Conservation (phyloP, 2,888 invertebrate genomes). For the Craniophora ligustri region DNA sequence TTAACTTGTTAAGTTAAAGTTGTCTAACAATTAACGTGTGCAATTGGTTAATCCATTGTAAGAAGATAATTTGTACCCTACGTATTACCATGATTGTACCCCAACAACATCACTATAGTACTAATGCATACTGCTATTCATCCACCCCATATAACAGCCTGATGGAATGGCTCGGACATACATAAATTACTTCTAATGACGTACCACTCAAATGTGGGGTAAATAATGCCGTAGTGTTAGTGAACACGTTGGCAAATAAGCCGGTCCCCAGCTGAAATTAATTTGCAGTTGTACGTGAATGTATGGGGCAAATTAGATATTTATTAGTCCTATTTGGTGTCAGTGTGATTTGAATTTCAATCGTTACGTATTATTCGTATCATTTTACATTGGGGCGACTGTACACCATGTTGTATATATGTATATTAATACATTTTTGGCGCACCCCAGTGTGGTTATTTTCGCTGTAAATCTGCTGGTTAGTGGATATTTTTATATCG, state of each 20-base stretch:
- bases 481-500: too few relatives aligned
- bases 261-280: slow-evolving; percentile 14
- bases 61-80: too few relatives aligned
- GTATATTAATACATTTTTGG: too few relatives aligned
- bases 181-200: slow-evolving; percentile 43
- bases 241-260: slow-evolving; percentile 22
- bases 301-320: slow-evolving; percentile 1
- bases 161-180: slow-evolving; percentile 20
- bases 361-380: background rate
- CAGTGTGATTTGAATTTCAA: background rate
- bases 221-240: slow-evolving; percentile 28
- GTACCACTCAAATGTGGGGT: slow-evolving; percentile 35
- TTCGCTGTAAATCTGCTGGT: too few relatives aligned
- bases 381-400: too few relatives aligned
- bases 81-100: background rate
- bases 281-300: slow-evolving; percentile 14
- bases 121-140: slow-evolving; percentile 5
- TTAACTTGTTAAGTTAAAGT: too few relatives aligned
- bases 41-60: too few relatives aligned
- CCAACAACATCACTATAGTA: background rate
- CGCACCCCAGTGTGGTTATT: too few relatives aligned
- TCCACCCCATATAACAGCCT: slow-evolving; percentile 7
- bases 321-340: slow-evolving; percentile 1
- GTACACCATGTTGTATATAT: too few relatives aligned
- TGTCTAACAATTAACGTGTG: too few relatives aligned